Base-by-base conservation (phyloP, 2,113 vertebrate species). In the Alosa alosa region DNA sequence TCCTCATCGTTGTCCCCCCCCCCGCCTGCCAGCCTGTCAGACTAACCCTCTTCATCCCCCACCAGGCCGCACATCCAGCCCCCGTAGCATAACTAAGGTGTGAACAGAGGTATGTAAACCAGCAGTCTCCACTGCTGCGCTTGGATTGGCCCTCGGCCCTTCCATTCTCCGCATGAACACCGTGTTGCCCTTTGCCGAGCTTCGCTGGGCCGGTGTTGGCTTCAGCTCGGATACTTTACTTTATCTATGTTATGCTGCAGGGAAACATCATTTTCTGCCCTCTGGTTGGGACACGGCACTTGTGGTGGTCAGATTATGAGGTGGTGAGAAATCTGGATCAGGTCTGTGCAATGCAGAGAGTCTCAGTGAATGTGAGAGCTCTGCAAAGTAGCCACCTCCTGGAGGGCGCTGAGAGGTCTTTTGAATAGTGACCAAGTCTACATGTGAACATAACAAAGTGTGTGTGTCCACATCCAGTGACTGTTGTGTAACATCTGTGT, bases 51-150 rank as follows among this genome's bases (percentile, higher is more conserved):
- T 89, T 87, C 91, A 91, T 89, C 85, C 84, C 89, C 86, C 85
- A 85, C 82, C 87, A 91, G 91, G 91, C 88, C 88, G 82, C 57
- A 52, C 82, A 82, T 89, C 90, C 89, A 90, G 88, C 85, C 85
- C 84, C 81, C 89, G 88, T 91, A 91, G 89, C 82, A 89, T 91
- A 81, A 91, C 90, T 89, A 91, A 91, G 83, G 91, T 91, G 64
- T 91, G 85, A 91, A 82, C 83, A 57, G 86, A 90, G 89, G 91
- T 90, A 90, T 39, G 31, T 31, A 88, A 31, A 4, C 64, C 49
- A 41, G 39, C 36, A 64, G 49, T 68, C 72, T 78, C 82, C 45
- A 41, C 84, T 50, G 57, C 46, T 78, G 39, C 78, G 52, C 44
- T 82, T 82, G 41, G 55, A 39, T 84, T 52, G 46, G 55, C 50